Percentiles rank a stretch among this genome's conserved stretches.
phyloP scores from a whole-genome alignment of 2,113 vertebrate genomes.

The Lophotis ruficrista region DNA sequence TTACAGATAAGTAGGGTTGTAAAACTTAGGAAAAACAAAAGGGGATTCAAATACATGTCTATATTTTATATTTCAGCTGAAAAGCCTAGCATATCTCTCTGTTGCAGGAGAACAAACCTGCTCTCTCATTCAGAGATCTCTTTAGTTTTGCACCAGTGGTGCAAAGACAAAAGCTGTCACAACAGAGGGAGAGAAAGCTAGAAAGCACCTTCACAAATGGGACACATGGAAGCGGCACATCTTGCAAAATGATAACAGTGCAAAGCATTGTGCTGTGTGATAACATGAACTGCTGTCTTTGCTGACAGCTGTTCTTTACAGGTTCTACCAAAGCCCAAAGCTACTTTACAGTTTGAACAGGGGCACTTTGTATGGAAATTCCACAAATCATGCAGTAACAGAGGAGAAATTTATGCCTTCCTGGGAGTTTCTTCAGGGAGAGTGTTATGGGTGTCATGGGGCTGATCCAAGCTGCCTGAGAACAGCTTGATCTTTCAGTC shows the following conservation, averaged over 20 bases:
- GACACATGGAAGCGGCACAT: background rate
- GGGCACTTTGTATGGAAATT: background rate
- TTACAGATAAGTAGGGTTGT: constrained; percentile 75
- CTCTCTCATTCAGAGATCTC: constrained; percentile 24
- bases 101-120: constrained; percentile 37
- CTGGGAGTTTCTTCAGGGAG: background rate
- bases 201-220: constrained; percentile 36
- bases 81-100: constrained; percentile 54
- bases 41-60: constrained; percentile 43
- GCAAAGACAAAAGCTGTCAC: constrained; percentile 57
- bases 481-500: background rate
- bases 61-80: constrained; percentile 62
- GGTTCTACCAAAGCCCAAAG: constrained; percentile 12
- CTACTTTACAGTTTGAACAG: background rate
- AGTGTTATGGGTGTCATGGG: background rate
- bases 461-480: background rate
- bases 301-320: constrained; percentile 12
- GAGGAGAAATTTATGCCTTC: background rate
- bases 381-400: background rate
- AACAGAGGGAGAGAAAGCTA: background rate
- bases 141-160: constrained; percentile 37
- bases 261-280: background rate
- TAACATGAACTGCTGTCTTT: background rate
- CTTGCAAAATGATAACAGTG: background rate
- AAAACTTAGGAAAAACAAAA: constrained; percentile 71